phyloP scores from a whole-genome alignment of 2,888 invertebrate genomes.

The Trilocha varians region DNA sequence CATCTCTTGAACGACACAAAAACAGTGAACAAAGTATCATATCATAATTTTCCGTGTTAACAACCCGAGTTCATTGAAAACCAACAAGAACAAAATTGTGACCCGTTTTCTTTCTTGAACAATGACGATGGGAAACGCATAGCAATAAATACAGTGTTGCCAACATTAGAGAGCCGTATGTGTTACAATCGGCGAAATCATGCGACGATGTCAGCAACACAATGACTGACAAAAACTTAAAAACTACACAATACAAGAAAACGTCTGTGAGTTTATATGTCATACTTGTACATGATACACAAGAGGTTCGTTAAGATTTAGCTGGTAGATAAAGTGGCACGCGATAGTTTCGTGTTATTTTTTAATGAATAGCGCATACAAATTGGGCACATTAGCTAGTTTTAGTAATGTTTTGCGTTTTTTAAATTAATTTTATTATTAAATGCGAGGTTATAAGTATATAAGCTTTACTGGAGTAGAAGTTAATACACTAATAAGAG shows the following conservation, averaged over 20 bases:
- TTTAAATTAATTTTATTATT: no score
- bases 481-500: no score
- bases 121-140: constrained; percentile 39
- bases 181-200: constrained; percentile 42
- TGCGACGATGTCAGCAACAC: constrained; percentile 24
- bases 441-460: no score
- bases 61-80: background rate
- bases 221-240: constrained; percentile 31
- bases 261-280: background rate
- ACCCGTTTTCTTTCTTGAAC: constrained; percentile 1
- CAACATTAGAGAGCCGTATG: constrained; percentile 26
- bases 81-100: constrained; percentile 5
- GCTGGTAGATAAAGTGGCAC: background rate
- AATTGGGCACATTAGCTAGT: background rate
- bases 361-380: background rate
- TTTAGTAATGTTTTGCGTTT: no score
- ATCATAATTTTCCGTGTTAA: background rate
- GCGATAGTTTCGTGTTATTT: background rate
- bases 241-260: constrained; percentile 1
- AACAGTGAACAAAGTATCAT: background rate
- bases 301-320: background rate
- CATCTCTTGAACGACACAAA: background rate
- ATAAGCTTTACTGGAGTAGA: no score
- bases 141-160: constrained; percentile 30
- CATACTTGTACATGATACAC: background rate